Evolutionary conservation across 2,113 vertebrate species (phyloP).

Genomic region (Pantherophis guttatus): DNA sequence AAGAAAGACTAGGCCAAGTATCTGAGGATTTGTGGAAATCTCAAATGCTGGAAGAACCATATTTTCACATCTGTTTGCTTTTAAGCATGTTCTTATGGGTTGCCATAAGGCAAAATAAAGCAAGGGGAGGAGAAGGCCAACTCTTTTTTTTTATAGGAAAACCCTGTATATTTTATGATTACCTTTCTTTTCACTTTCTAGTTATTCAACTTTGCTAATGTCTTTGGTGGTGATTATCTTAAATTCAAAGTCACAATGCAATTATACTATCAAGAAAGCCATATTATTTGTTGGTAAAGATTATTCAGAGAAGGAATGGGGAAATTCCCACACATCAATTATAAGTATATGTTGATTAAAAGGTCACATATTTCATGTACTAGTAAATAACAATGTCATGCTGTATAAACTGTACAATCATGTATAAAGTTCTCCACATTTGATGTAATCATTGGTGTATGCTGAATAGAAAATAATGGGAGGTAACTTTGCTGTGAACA

Average conservation of each 20-base stretch:
- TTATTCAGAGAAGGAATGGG: conserved; percentile 50
- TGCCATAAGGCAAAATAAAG: not conserved
- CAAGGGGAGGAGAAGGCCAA: rapidly evolving
- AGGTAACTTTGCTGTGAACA: not conserved
- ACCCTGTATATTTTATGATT: not conserved
- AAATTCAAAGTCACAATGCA: conserved; percentile 58
- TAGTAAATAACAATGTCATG: conserved; percentile 29
- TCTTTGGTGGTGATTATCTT: conserved; percentile 41
- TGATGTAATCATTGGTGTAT: not conserved
- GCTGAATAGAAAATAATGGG: not conserved
- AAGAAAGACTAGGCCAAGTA: not conserved
- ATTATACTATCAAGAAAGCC: conserved; percentile 70
- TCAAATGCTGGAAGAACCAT: conserved; percentile 16
- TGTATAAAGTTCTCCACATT: conserved; percentile 49
- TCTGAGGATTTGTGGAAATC: not conserved
- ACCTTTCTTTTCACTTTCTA: not conserved
- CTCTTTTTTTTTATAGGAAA: not conserved
- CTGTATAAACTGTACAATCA: conserved; percentile 55
- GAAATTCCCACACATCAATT: conserved; percentile 24
- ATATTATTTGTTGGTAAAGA: conserved; percentile 67
- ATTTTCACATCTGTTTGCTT: not conserved
- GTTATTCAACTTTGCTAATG: conserved; percentile 46
- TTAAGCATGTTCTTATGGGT: rapidly evolving
- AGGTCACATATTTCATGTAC: conserved; percentile 43
- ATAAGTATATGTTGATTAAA: conserved; percentile 56